These are phyloP conservation scores for Standfussiana lucernea DNA, from an alignment of 2,888 invertebrate species.

Conservation along the genomic window DNA sequence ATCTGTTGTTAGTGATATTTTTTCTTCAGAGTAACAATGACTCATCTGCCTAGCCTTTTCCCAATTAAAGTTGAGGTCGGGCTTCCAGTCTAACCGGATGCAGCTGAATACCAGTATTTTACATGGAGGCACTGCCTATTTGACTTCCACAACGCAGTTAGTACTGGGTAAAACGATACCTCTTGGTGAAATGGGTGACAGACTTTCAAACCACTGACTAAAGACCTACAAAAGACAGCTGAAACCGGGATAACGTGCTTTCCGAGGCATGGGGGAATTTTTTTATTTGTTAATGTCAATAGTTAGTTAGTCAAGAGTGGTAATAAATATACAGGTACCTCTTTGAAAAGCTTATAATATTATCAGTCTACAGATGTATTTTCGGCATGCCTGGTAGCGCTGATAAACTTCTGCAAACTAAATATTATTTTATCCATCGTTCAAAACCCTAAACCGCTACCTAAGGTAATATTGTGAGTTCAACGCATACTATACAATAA, in stretches of 20 bases:
- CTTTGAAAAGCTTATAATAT: not conserved
- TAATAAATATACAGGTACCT: not conserved
- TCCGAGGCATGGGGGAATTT: not conserved
- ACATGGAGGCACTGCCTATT: too few species aligned
- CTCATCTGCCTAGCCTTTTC: not conserved
- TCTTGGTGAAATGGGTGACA: too few species aligned
- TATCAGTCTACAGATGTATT: not conserved
- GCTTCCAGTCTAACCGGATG: too few species aligned
- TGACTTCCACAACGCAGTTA: too few species aligned
- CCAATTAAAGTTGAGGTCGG: too few species aligned
- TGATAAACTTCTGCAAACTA: not conserved
- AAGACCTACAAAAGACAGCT: too few species aligned
- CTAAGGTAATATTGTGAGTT: not conserved
- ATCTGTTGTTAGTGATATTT: not conserved
- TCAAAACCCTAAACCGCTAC: not conserved
- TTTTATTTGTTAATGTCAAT: not conserved
- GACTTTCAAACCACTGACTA: too few species aligned
- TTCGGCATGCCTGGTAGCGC: not conserved
- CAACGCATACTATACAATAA: constrained; percentile 31
- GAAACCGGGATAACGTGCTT: too few species aligned
- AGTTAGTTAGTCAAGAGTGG: too few species aligned
- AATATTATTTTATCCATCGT: not conserved
- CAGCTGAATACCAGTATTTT: too few species aligned
- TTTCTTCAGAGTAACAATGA: not conserved
- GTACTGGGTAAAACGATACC: too few species aligned